Conservation (phyloP, 2,113 vertebrate species). For the Chiloscyllium plagiosum region DNA sequence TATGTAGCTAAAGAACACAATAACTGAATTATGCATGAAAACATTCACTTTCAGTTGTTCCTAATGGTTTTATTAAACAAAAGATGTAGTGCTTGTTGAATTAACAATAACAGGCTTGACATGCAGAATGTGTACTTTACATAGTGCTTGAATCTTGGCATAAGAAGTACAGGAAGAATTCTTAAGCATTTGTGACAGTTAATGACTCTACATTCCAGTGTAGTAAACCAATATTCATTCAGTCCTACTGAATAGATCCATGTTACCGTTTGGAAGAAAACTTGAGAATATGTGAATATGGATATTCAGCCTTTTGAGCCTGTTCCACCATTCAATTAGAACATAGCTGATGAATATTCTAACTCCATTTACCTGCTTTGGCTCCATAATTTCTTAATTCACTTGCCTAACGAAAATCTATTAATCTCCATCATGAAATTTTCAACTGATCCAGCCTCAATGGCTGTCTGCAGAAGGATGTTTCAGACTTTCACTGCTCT, state of each 20-base stretch:
- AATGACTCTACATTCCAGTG: neutral
- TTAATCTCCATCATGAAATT: neutral
- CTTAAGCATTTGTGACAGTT: neutral
- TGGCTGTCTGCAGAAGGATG: neutral
- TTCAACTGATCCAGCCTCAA: neutral
- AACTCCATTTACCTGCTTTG: neutral
- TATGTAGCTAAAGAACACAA: neutral
- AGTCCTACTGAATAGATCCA: neutral
- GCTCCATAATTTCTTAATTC: neutral
- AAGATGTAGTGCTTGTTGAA: neutral
- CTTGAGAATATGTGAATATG: neutral
- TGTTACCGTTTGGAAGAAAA: neutral
- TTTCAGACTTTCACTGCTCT: neutral
- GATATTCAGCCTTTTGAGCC: neutral
- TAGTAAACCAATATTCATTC: neutral
- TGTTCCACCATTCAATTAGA: neutral
- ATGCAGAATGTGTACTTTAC: neutral
- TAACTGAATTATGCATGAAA: slow-evolving; percentile 17
- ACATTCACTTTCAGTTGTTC: neutral
- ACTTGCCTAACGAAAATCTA: neutral
- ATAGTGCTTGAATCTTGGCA: neutral
- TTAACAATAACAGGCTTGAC: slow-evolving; percentile 6
- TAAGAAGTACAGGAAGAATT: neutral
- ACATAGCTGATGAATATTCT: neutral
- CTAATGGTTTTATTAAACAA: neutral